Percentiles rank a stretch among this genome's conserved stretches.
These are phyloP conservation scores for Pterocles gutturalis DNA, from an alignment of 2,113 vertebrate genomes.

Conservation along the genomic window DNA sequence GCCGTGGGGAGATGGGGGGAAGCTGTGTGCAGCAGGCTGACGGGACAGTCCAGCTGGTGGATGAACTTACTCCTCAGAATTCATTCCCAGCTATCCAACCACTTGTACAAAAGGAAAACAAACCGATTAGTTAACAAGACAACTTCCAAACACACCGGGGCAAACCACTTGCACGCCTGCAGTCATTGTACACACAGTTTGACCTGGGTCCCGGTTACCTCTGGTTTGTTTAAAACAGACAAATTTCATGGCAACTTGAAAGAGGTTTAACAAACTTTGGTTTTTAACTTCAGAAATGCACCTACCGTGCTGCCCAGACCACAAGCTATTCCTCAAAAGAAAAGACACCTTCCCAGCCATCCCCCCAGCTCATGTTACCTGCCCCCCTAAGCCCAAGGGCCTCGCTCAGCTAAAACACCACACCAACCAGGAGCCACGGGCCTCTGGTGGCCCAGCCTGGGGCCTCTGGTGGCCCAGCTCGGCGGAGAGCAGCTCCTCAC, in stretches of 20 bases:
- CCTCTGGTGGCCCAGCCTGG: not conserved
- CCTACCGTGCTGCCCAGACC: rapidly evolving
- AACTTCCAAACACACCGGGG: not conserved
- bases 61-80: not conserved
- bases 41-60: not conserved
- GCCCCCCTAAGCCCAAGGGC: not conserved
- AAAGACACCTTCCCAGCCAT: not conserved
- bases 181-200: not conserved
- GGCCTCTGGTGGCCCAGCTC: not conserved
- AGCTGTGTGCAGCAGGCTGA: not conserved
- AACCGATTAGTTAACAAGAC: not conserved
- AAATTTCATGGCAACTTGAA: not conserved
- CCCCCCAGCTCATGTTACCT: not conserved
- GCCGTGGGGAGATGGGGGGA: not conserved
- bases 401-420: too few relatives aligned
- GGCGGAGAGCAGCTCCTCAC: not conserved
- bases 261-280: not conserved
- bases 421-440: not conserved
- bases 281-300: not conserved
- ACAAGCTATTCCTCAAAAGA: not conserved
- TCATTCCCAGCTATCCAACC: not conserved
- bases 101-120: conserved; percentile 17
- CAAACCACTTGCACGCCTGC: not conserved
- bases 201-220: not conserved
- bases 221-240: rapidly evolving